Base-by-base conservation (phyloP, 2,113 vertebrate genomes). In the Xiphophorus hellerii region DNA sequence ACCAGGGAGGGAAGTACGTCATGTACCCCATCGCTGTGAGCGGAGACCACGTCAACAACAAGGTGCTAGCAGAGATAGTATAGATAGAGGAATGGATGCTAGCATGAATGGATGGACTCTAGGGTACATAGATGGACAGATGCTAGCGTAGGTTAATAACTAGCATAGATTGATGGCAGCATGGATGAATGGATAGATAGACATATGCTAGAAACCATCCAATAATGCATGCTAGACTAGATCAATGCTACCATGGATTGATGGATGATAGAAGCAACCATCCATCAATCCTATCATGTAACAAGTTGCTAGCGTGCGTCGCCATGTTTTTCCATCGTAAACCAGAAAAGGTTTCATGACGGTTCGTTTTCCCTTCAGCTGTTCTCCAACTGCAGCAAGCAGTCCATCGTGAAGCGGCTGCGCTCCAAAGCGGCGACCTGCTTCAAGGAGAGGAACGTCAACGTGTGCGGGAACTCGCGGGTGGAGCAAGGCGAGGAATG, bases 11-110 rank as follows among this genome's bases (percentile, higher is more conserved):
- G 8, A 99, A 99, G 51, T 99, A 95, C 0, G 96, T 99, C 29
- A 99, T 99, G 98, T 99, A 98, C 73, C 97, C 98, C 62, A 98
- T 99, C 42, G 98, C 98, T 15, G 97, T 99, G 91, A 98, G 97
- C 10, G 98, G 98, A 2, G 98, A 99, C 72, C 97, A 98, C 13
- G 90, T 93, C 88, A 98, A 99, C 92, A 99, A 99, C 84, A 99
- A 98, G 97, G 98, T 98, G 90, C 28, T n/a, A n/a, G n/a, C 22
- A 15, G n/a, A 27, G n/a, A n/a, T 61, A 2, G 12, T 29, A 62
- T 30, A 14, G 14, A 37, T 37, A 33, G 31, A 33, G 31, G 5
- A 5, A 4, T 33, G 31, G 31, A 33, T 33, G 31, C 31, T 35
- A 35, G 33, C 33, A 9, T 31, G 31, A 31, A 31, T 31, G 31